A percentile compares a stretch with the other conserved stretches of the same genome.
Conservation (phyloP, 1,140 invertebrate genomes). For the Heliconius eleuchia region DNA sequence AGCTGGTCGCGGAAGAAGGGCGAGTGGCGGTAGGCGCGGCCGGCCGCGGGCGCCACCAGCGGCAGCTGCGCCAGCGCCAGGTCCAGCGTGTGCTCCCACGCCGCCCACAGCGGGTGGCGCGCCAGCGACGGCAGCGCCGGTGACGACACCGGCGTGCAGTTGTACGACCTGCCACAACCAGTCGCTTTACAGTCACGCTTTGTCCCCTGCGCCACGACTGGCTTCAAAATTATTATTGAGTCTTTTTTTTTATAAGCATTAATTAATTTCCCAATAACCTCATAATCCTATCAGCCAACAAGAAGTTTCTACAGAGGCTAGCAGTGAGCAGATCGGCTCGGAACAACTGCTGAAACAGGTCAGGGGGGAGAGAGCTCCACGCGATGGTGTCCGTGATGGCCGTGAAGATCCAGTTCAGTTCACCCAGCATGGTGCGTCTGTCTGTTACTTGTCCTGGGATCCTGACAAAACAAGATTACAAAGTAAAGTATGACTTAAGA, state of each 20-base stretch:
- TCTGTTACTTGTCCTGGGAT: constrained; percentile 98
- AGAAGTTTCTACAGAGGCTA: constrained; percentile 98
- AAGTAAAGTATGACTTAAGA: neutral
- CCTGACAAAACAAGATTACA: constrained; percentile 74
- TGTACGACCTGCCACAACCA: constrained; percentile 86
- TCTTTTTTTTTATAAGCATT: too few species aligned
- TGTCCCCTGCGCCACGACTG: too few species aligned
- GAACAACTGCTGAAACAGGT: constrained; percentile 98
- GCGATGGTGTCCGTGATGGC: constrained; percentile 99
- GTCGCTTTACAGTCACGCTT: too few species aligned
- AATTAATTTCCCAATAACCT: constrained; percentile 66
- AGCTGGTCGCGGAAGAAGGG: constrained; percentile 99
- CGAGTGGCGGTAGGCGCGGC: constrained; percentile 88
- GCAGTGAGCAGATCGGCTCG: constrained; percentile 98
- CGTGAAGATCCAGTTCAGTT: constrained; percentile 99
- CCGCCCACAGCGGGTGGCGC: constrained; percentile 96
- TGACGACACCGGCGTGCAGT: constrained; percentile 96
- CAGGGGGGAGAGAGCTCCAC: constrained; percentile 96
- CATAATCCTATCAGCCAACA: constrained; percentile 98
- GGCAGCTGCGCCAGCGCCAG: constrained; percentile 95
- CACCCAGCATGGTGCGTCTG: constrained; percentile 97
- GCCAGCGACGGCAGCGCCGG: constrained; percentile 93
- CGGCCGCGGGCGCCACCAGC: constrained; percentile 82
- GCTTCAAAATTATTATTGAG: too few species aligned
- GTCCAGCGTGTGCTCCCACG: constrained; percentile 98